Percentiles rank a stretch among this genome's conserved stretches.
Evolutionary conservation across 2,113 vertebrate species (phyloP).

Genomic region (Bos indicus): DNA sequence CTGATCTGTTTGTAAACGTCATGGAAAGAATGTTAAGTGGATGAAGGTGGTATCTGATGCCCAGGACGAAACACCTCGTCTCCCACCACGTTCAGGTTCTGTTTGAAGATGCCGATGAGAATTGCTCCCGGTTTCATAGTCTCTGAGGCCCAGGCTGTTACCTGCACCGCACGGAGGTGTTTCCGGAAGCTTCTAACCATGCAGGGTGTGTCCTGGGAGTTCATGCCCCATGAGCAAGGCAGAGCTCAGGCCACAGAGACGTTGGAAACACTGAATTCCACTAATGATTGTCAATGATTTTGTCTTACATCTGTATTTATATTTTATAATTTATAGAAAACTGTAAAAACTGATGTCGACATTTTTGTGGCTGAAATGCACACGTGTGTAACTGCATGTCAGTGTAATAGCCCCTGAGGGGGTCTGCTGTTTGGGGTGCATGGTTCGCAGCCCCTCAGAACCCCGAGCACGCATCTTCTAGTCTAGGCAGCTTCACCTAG

Average conservation of each 20-base stretch:
- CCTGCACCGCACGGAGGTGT: rapidly evolving
- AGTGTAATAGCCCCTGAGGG: rapidly evolving
- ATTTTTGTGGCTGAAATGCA: neutral
- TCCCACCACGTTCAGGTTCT: rapidly evolving
- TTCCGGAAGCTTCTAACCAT: neutral
- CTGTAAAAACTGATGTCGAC: neutral
- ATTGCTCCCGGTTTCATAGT: rapidly evolving
- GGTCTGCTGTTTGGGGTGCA: neutral
- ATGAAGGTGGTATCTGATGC: rapidly evolving
- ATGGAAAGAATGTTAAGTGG: neutral
- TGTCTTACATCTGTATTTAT: neutral
- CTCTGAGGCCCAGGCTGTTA: neutral
- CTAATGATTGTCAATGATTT: neutral
- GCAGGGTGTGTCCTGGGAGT: neutral
- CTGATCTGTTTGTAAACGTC: neutral
- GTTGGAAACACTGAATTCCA: neutral
- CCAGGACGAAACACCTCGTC: rapidly evolving
- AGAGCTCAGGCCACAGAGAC: neutral
- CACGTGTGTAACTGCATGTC: rapidly evolving
- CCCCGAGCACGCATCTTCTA: neutral
- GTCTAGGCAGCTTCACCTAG: neutral
- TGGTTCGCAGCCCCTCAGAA: neutral
- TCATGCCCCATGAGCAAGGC: rapidly evolving
- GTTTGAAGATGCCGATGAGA: neutral
- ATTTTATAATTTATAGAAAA: neutral